phyloP scores from a whole-genome alignment of 2,888 invertebrate species.

The Odontocolon sp. region DNA sequence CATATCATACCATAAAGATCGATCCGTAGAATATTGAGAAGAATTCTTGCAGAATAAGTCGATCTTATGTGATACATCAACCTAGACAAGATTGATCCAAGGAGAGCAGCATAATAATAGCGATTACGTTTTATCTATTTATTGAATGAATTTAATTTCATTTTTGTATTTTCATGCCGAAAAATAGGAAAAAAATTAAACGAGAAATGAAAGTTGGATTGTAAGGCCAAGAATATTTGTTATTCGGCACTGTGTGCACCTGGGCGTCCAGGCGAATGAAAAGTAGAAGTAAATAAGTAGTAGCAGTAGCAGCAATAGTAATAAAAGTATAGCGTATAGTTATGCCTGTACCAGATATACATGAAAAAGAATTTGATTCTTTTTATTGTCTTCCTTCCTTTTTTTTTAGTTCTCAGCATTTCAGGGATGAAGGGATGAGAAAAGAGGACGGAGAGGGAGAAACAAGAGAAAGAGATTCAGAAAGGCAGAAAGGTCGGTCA shows the following conservation, averaged over 20 bases:
- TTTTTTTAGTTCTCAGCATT: conserved; percentile 20
- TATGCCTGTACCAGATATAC: not conserved
- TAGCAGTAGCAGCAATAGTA: too few species aligned
- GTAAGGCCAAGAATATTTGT: not conserved
- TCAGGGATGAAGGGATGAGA: conserved; percentile 13
- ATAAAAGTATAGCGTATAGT: not conserved
- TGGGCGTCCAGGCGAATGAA: not conserved
- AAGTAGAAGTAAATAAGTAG: too few species aligned
- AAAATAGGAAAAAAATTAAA: not conserved
- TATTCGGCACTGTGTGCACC: not conserved
- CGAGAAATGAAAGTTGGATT: not conserved
- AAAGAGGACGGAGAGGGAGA: conserved; percentile 1
- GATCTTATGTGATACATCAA: too few species aligned
- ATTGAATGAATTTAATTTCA: not conserved
- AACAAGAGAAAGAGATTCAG: conserved; percentile 23
- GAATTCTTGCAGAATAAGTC: too few species aligned
- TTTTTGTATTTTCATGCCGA: too few species aligned
- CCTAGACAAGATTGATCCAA: too few species aligned
- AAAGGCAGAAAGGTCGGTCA: conserved; percentile 42
- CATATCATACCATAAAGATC: not conserved
- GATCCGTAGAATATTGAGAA: not conserved
- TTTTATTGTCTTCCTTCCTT: not conserved
- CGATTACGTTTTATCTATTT: not conserved
- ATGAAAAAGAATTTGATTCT: not conserved
- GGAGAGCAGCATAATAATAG: not conserved